Evolutionary conservation across 2,113 vertebrate species (phyloP), one percentile per base, ranked within the genome.

Genomic region (Dryoscopus gambensis): DNA sequence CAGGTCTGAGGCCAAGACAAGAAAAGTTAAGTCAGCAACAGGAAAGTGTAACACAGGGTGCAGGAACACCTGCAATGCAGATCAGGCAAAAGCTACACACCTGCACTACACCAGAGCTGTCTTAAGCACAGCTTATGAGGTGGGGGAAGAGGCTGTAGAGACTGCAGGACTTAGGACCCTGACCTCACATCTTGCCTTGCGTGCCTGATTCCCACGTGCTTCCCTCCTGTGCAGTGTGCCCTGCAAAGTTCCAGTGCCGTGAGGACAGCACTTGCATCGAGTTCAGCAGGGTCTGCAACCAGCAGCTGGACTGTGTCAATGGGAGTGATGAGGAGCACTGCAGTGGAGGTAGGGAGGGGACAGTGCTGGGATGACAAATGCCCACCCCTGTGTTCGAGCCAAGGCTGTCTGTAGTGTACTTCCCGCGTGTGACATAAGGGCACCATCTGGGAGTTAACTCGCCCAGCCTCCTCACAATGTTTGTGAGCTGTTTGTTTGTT

Each of bases 181-280:
- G 30, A 60, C 14, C 23, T 84, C 25, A 24, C 15, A 11, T 46
- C 33, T 74, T 63, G 39, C 39, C 64, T 44, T 27, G 16, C 2
- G 0, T 64, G 15, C 27, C 40, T 94, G 18, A 87, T 67, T 79
- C 63, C 52, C 0, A 8, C 3, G 6, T 50, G 3, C 56, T 93
- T 92, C 40, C 44, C 30, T 49, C 53, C 42, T 7, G 0, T 6
- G 2, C 82, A 99, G 99, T 99, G 35, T 99, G 99, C 96, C 98
- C 98, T 64, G 99, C 98, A 17, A 98, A 98, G 78, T 99, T 98
- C 96, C 98, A 98, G 94, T 99, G 99, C 95, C 97, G 10, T 2
- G 98, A 98, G 80, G 98, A 98, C 97, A 99, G 98, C 92, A 98
- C 97, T 5, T 99, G 99, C 98, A 98, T 99, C 5, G 97, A 98